Conservation (phyloP, 2,113 vertebrate genomes). For the Ahaetulla prasina region DNA sequence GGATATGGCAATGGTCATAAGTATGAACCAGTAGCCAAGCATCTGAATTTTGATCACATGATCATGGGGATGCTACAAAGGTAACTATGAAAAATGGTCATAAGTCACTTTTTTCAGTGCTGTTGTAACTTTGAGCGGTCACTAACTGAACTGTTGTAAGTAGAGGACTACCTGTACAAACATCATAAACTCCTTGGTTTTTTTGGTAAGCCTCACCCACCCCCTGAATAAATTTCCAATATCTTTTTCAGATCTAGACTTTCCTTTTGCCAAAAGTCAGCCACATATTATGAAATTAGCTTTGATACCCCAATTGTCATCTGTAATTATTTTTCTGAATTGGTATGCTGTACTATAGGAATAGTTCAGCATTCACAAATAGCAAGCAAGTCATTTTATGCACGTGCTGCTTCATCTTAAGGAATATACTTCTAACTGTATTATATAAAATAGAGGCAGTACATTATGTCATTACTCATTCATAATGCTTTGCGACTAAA, state of each 20-base stretch:
- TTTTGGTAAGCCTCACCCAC: not conserved
- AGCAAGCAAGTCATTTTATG: not conserved
- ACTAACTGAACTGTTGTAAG: too few species aligned
- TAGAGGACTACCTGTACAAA: not conserved
- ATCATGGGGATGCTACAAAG: too few species aligned
- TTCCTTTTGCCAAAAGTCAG: not conserved
- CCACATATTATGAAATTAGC: not conserved
- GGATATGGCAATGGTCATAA: too few species aligned
- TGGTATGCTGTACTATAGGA: not conserved
- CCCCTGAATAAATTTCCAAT: not conserved
- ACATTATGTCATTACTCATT: not conserved
- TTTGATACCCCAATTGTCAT: not conserved
- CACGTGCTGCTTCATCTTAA: not conserved
- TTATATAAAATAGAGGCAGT: not conserved
- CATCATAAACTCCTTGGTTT: not conserved
- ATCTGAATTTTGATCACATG: too few species aligned
- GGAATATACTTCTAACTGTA: not conserved
- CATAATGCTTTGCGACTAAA: not conserved
- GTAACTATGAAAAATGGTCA: too few species aligned
- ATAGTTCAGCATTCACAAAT: not conserved
- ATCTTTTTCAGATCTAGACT: not conserved
- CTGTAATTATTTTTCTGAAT: not conserved
- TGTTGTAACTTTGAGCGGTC: too few species aligned
- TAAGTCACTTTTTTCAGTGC: too few species aligned
- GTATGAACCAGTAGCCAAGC: too few species aligned